Base-by-base conservation (phyloP, 2,113 vertebrate species). In the Elgaria multicarinata region DNA sequence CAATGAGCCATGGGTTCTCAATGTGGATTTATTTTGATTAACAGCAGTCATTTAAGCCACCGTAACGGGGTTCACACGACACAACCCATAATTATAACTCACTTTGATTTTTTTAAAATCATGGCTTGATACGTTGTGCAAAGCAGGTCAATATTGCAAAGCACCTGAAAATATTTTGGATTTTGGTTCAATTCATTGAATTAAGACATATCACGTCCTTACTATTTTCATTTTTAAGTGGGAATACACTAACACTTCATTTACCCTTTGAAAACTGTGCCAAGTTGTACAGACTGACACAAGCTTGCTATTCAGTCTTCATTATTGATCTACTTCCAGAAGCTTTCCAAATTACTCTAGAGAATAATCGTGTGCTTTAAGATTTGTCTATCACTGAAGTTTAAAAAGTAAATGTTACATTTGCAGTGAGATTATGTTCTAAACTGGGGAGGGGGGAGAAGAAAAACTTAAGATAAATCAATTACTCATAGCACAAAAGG, bases 241-340 rank as follows among this genome's bases (percentile, higher is more conserved):
- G 20, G 50, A 69, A 2, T 42, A 13, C 39, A 77, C 10, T 12
- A 39, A 86, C 55, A 89, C 44, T 82, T 50, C 87, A 88, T 71
- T 53, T 82, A 85, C 75, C 78, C 74, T 89, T 79, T n/a, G 67
- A 92, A 94, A 93, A 36, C 83, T 69, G 67, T 39, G 31, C 36
- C 78, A 89, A 3, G 0, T 81, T 93, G 88, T 89, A 83, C 78
- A 86, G 77, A 92, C 53, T 88, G 82, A 18, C 33, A 86, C 81
- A 88, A 16, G 76, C 85, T 90, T 91, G 86, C 50, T 81, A 87
- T 69, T 50, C 18, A 42, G 46, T 44, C 86, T 83, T 92, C 85
- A 84, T 94, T 94, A 90, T 86, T 94, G 85, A 80, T 81, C 24
- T 72, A 55, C 64, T 92, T 93, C 90, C 92, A 58, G n/a, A 91